Evolutionary conservation across 2,888 invertebrate species (phyloP), one percentile per base, ranked within the genome.

Genomic region (Drosophila nr. perissopoda): DNA sequence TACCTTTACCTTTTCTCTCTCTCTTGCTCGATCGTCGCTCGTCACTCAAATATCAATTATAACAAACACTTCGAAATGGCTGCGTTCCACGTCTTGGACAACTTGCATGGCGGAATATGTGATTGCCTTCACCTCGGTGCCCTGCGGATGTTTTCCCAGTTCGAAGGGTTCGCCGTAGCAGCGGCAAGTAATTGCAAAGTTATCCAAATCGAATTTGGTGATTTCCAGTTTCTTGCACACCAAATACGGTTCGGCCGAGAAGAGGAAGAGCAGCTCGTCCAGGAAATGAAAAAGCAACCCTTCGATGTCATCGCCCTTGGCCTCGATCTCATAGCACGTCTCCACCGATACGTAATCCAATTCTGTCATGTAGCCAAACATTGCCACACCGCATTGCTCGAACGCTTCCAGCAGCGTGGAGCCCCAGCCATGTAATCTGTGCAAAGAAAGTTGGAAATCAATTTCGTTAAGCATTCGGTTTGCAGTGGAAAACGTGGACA

Each of bases 71-170:
- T 99, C 98, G 93, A 95, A 96, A 89, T 95, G 94, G 78, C 95
- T 95, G 86, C 95, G 95, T 82, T 96, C 94, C 51, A 95, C 95
- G 82, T 95, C 94, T 89, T 96, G 95, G 80, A 98, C 94, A 78
- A 97, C 95, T 94, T 99, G 99, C 99, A 99, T 99, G 64, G 99
- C 98, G 10, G 99, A 99, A 93, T 99, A 99, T 6, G 99, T 99
- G 80, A 99, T 99, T 38, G 99, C 99, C 93, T 99, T 99, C 4
- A 99, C 98, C 94, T 99, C 99, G 3, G 98, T 96, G 18, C 99
- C 99, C 94, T 99, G 99, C 0, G 99, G 98, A 94, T 99, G 99
- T 93, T 98, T 99, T 2, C 96, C 96, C 65, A 99, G 94, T 87
- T 95, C 95, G 93, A 99, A 99, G 86, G 97, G 96, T 94, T 99